Base-by-base conservation (phyloP, 2,797 vertebrate species). In the Novumbra hubbsi region DNA sequence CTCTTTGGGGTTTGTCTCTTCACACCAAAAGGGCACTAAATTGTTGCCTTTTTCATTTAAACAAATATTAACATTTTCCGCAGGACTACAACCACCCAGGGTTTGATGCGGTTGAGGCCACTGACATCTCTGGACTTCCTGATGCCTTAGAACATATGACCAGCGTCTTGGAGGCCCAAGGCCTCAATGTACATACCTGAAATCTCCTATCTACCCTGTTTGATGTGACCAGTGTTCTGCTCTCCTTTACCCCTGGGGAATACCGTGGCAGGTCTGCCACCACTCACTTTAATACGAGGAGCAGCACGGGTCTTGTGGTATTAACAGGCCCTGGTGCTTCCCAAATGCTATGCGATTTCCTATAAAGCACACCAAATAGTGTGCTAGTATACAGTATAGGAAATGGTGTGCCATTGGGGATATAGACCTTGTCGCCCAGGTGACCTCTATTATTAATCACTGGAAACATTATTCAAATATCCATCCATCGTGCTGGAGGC, bases 401-500 rank as follows among this genome's bases (percentile, higher is more conserved):
- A 21, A 60, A 24, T 24, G 11, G 55, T 4, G 55, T 24, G 21
- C 21, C 21, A 60, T 24, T 24, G 24, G 55, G 24, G 41, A 45
- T 12, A 45, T 45, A 70, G 66, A 77, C 9, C 1, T 49, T 52
- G 6, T 70, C 70, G 76, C 50, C 69, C 41, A 76, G 50, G 74
- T 76, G 64, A 81, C 68, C 67, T 72, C 74, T 67, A 32, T 49
- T 81, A 72, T 83, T 82, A 82, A 79, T 80, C 64, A 71, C 81
- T 70, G 2, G 76, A 77, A 78, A 77, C 75, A 57, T 77, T 78
- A 80, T 45, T 45, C 14, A 45, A 45, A 78, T 82, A 85, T 76
- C 73, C 45, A 83, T 73, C 81, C 75, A 60, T 84, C 80, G 24
- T 80, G 68, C 57, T 68, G 62, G 78, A 80, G 83, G 77, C 84